Evolutionary conservation across 2,797 vertebrate genomes (phyloP), one percentile per base, ranked within the genome.

Genomic region (Netta rufina): DNA sequence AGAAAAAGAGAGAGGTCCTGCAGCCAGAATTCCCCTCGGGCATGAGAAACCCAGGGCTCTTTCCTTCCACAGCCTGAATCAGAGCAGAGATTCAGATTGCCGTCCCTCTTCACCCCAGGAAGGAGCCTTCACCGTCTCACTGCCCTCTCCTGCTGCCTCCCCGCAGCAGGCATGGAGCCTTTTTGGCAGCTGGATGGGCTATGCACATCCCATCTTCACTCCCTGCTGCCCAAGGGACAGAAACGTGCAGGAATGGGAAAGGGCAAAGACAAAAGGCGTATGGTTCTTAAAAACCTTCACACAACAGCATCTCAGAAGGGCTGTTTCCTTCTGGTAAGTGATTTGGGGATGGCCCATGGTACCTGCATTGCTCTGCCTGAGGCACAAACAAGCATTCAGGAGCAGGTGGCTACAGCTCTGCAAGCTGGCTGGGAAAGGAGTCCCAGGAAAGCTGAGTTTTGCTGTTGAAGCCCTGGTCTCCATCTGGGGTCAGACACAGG

Each of bases 391-490:
- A 69, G 30, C 58, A 3, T 8, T 20, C 7, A 60, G 58, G 14
- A 21, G 27, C 74, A 87, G 36, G 3, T 54, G 71, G 41, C 33
- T 85, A 60, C 56, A 82, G 74, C 15, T 82, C 60, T 71, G 53
- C 47, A 82, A 41, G 39, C 19, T 28, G 11, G 3, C 0, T 3
- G 60, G 41, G 80, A 91, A 77, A 93, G 32, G 22, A 90, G 28
- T 58, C 83, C 75, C 67, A 79, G 33, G 61, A 90, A 95, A 87
- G 36, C 60, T 61, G 80, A 36, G 21, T 11, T 90, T 78, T 85
- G 65, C 13, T 83, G 62, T 24, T 33, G 18, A 41, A 22, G 18
- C 4, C 54, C 53, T 20, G 6, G 21, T 33, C 75, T 94, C 90
- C 90, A 92, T 78, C 85, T 89, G 91, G 56, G 74, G 30, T 2